Evolutionary conservation across 2,888 invertebrate species (phyloP).

Genomic region (Pseudococcus longispinus): DNA sequence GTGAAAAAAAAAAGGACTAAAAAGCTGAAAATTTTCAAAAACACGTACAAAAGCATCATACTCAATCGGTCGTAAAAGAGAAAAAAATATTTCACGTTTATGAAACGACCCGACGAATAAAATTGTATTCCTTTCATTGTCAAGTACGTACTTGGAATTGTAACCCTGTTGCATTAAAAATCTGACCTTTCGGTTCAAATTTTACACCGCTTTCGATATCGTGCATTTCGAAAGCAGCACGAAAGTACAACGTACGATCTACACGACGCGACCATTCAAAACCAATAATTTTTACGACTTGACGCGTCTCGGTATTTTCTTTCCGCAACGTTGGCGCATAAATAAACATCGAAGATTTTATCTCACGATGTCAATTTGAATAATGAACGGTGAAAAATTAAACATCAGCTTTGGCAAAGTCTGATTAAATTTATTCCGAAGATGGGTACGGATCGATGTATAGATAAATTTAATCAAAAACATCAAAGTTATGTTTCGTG

Average conservation of each 20-base stretch:
- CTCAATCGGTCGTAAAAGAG: background rate
- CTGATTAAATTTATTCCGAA: slow-evolving; percentile 8
- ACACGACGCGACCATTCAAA: background rate
- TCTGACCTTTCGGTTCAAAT: background rate
- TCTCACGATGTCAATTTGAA: slow-evolving; percentile 1
- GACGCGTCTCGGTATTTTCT: background rate
- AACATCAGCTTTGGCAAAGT: background rate
- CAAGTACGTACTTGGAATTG: background rate
- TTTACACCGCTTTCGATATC: background rate
- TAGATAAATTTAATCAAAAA: background rate
- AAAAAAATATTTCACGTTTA: background rate
- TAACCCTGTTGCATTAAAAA: slow-evolving; percentile 13
- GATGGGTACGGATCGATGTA: background rate
- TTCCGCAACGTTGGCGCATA: background rate
- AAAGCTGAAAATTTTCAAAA: too few species aligned
- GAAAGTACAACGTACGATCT: too few species aligned
- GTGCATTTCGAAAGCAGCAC: too few species aligned
- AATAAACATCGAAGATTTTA: slow-evolving; percentile 2
- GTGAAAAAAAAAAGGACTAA: too few species aligned
- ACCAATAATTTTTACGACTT: background rate
- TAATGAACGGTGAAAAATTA: slow-evolving; percentile 20
- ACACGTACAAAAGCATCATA: background rate
- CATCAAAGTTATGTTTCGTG: background rate
- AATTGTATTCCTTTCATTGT: background rate
- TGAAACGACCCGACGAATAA: background rate